Evolutionary conservation across 30 jellyfish, hydroid and myxozoan genomes (phyloP), one percentile per base, ranked within the genome.

Genomic region (Hydra vulgaris): DNA sequence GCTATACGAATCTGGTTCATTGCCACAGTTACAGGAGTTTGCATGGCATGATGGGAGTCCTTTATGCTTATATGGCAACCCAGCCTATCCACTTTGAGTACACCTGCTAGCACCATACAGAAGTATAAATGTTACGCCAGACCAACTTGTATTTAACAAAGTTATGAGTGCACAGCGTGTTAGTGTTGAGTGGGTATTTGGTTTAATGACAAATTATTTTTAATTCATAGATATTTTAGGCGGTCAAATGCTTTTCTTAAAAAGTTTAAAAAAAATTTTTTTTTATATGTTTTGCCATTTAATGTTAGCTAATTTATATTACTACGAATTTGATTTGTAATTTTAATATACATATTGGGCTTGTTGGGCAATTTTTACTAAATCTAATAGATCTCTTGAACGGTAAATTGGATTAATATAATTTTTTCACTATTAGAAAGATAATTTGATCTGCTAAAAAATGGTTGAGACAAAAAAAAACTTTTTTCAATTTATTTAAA

Each of bases 141-240:
- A 81, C 26, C 80, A 87, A 67, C 81, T 81, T 70, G 82, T 81
- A 70, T 87, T 67, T 54, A 87, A 87, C 71, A 74, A 52, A 70
- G 70, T 80, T 20, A 87, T 87, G 95, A 87, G 95, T 71, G 40
- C 40, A 79, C 91, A 81, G 25, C 53, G 95, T 17, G 85, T 87
- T 21, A 53, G 83, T 56, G 88, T 82, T 20, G 92, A 87, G 79
- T 87, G 95, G 95, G 20, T 87, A 23, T 87, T 87, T 77, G 95
- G 95, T 71, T 86, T 40, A 61, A 74, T 83, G 40, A 74, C 74
- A 15, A 73, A 74, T 66, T 88, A 82, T 79, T 88, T 88, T 25
- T 71, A 76, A 27, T 83, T 78, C 80, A 27, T 73, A 18, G 96
- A 88, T 56, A 82, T 83, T 26, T 70, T 77, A 76, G 68, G 82